phyloP scores from a whole-genome alignment of 30 jellyfish, hydroid and myxozoan species.

The Cassiopea xamachana region DNA sequence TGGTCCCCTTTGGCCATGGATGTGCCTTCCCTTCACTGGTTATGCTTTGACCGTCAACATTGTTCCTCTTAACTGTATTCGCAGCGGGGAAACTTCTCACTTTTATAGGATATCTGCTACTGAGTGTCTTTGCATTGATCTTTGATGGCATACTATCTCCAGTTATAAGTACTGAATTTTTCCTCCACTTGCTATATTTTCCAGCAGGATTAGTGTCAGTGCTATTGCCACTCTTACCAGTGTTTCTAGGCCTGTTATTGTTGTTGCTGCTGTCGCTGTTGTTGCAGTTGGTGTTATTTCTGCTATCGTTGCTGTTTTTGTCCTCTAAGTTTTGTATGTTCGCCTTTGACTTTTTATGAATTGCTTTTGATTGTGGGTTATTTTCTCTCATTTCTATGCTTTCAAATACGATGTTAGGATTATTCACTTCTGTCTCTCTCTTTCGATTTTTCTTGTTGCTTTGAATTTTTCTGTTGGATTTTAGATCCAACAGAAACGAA shows the following conservation, averaged over 20 bases:
- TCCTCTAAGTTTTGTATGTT: neutral
- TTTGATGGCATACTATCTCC: neutral
- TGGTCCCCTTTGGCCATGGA: neutral
- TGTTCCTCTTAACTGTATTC: neutral
- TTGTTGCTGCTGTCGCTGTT: neutral
- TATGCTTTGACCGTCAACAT: neutral
- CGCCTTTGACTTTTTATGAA: neutral
- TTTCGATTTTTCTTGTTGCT: neutral
- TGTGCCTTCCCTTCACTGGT: neutral
- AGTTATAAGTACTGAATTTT: neutral
- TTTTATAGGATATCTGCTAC: neutral
- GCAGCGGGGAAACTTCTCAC: neutral
- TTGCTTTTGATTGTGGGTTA: neutral
- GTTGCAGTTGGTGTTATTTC: neutral
- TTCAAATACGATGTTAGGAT: neutral
- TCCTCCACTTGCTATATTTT: neutral
- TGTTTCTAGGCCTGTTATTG: neutral
- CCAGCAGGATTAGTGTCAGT: neutral
- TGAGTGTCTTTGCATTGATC: neutral
- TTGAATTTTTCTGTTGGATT: neutral
- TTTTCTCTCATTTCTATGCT: neutral
- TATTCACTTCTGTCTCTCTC: neutral
- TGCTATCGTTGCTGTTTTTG: neutral
- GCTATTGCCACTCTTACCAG: neutral
- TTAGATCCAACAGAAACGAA: neutral